Base-by-base conservation (phyloP, 2,888 invertebrate genomes). In the Lasius platythorax region DNA sequence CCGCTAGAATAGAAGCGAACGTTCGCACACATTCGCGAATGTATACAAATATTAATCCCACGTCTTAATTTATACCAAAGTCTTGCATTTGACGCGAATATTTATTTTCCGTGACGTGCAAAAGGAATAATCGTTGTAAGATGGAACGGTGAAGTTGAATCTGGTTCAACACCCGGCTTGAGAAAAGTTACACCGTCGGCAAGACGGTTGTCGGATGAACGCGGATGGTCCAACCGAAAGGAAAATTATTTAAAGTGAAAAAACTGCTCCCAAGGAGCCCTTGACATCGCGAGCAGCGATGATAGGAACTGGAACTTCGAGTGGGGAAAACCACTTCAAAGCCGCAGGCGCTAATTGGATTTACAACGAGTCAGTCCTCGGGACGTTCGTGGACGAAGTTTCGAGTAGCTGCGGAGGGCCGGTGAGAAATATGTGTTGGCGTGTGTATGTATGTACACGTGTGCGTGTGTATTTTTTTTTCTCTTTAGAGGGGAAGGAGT, bases 331-430 rank as follows among this genome's bases (percentile, higher is more conserved):
- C 88, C 93, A 92, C 93, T 93, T 91, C 89, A 93, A 92, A 93
- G 92, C 92, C 90, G 79, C 88, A 87, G 90, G 89, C 92, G 91
- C 92, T 93, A 93, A 93, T 93, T 93, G 93, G 93, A 93, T 93
- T 93, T 91, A 91, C 93, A 92, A 92, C 92, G 93, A 92, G 91
- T 93, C 92, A 84, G 90, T 88, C 89, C 89, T 90, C 87, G 89
- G 85, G 82, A 74, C 85, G 78, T 85, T 82, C 87, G 88, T 87
- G 89, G 91, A 87, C 87, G 66, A 91, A 91, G 89, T 91, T 91
- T 91, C 91, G 88, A 91, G 91, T 88, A 90, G 88, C 87, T 84
- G 84, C 74, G 83, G 83, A 90, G 83, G 89, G 56, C 72, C 82
- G 81, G 40, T 53, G 84, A 73, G 79, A 64, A 81, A 79, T 82